Base-by-base conservation (phyloP, 2,888 invertebrate species). In the Drosophila austrosaltans region DNA sequence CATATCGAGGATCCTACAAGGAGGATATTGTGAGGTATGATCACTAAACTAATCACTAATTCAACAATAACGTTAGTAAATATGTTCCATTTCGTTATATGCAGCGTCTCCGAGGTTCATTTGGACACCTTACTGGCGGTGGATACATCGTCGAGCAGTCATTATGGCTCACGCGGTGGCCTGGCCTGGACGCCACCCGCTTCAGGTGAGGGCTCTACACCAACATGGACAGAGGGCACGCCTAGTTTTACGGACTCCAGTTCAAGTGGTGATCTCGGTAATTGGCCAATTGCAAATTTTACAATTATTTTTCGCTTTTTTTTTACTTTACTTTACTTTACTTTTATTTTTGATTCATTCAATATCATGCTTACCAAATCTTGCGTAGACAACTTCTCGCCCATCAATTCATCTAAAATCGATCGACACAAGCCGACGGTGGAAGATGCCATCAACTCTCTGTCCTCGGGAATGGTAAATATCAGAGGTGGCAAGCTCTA, bases 141-240 rank as follows among this genome's bases (percentile, higher is more conserved):
- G 78, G 93, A 92, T 78, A 92, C 92, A 63, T 91, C 92, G 63
- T 90, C 91, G 69, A 93, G 93, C 79, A 93, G 93, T 82, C 93
- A 93, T 66, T 92, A 92, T 80, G 91, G 94, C 85, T 94, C 95
- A 40, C 89, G 92, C 59, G 93, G 93, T 67, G 93, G 92, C 39
- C 79, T 93, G 75, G 92, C 93, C 78, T 97, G 97, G 97, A 97
- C 97, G 20, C 97, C 96, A 28, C 97, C 97, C 1, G 95, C 96
- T 58, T 96, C 96, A 56, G 96, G 96, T 66, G 97, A 97, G 92
- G 97, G 97, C 48, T 96, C 96, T 6, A 98, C 98, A 44, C 98
- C 98, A n/a, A 98, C 98, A 53, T 98, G 98, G 97, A 98, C 98
- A 58, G 98, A 98, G 94, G 98, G 98, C 89, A 98, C 98, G 81